Percentiles rank a stretch among this genome's conserved stretches.
Evolutionary conservation across 2,797 vertebrate species (phyloP).

Genomic region (Zenarchopterus dispar): DNA sequence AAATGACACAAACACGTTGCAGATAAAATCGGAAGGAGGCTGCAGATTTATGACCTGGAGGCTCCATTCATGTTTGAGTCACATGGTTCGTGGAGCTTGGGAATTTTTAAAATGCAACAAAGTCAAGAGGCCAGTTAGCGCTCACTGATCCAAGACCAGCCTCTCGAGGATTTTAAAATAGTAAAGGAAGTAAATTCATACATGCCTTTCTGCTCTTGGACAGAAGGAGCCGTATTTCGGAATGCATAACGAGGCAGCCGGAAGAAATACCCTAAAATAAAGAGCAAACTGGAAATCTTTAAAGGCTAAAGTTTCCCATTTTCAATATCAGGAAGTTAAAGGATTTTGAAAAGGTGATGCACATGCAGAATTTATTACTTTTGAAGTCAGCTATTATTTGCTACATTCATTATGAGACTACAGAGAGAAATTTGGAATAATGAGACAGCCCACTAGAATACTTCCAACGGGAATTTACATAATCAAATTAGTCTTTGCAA

Average conservation of each 20-base stretch:
- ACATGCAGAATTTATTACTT: constrained; percentile 43
- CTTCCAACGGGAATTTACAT: constrained; percentile 47
- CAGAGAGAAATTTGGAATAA: constrained; percentile 49
- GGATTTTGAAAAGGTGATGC: constrained; percentile 25
- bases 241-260: constrained; percentile 39
- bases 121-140: constrained; percentile 41
- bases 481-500: constrained; percentile 49
- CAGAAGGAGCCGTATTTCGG: constrained; percentile 36
- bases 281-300: constrained; percentile 42
- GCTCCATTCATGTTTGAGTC: constrained; percentile 41
- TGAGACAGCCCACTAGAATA: constrained; percentile 44
- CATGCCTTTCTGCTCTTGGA: constrained; percentile 23
- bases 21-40: constrained; percentile 49
- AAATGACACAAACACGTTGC: constrained; percentile 57
- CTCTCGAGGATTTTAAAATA: constrained; percentile 56
- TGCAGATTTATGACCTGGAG: constrained; percentile 20
- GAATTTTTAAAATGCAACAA: constrained; percentile 36
- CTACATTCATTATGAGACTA: constrained; percentile 37
- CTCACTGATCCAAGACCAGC: constrained; percentile 43
- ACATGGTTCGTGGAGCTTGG: constrained; percentile 34
- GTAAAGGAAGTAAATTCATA: constrained; percentile 59
- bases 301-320: constrained; percentile 21
- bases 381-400: constrained; percentile 44
- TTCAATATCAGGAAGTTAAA: constrained; percentile 35
- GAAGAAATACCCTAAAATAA: constrained; percentile 37